These are phyloP conservation scores for Anodontia alba DNA, from an alignment of 2,888 invertebrate species.

Conservation along the genomic window DNA sequence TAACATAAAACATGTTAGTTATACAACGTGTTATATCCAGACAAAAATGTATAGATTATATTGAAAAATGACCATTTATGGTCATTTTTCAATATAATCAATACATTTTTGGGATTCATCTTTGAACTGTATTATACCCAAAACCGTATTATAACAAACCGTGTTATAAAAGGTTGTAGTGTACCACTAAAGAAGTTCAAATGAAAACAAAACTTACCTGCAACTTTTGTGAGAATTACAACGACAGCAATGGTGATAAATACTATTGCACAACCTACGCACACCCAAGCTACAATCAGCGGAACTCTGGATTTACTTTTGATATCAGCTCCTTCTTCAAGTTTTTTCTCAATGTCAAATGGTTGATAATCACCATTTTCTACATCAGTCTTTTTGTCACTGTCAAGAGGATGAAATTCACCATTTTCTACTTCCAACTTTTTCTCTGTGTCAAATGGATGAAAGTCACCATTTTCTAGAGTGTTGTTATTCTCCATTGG, in stretches of 20 bases:
- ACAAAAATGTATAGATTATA: too few species aligned
- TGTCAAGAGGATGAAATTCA: slow-evolving; percentile 20
- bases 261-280: slow-evolving; percentile 30
- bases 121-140: too few species aligned
- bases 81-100: too few species aligned
- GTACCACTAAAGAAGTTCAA: too few species aligned
- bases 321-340: slow-evolving; percentile 18
- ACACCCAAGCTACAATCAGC: slow-evolving; percentile 27
- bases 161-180: too few species aligned
- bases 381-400: slow-evolving; percentile 18
- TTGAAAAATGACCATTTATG: too few species aligned
- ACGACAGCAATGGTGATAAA: slow-evolving; percentile 16
- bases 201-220: not conserved
- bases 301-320: slow-evolving; percentile 19
- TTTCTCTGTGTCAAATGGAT: slow-evolving; percentile 31
- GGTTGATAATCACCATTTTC: slow-evolving; percentile 17
- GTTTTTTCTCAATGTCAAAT: slow-evolving; percentile 15
- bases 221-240: not conserved
- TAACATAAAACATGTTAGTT: too few species aligned
- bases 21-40: too few species aligned
- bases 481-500: slow-evolving; percentile 52
- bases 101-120: too few species aligned
- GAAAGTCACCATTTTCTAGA: slow-evolving; percentile 30
- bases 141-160: too few species aligned
- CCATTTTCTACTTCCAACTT: slow-evolving; percentile 17